Evolutionary conservation across 23 tunicate species (phyloP), one percentile per base, ranked within the genome.

Genomic region (Ciona savignyi): DNA sequence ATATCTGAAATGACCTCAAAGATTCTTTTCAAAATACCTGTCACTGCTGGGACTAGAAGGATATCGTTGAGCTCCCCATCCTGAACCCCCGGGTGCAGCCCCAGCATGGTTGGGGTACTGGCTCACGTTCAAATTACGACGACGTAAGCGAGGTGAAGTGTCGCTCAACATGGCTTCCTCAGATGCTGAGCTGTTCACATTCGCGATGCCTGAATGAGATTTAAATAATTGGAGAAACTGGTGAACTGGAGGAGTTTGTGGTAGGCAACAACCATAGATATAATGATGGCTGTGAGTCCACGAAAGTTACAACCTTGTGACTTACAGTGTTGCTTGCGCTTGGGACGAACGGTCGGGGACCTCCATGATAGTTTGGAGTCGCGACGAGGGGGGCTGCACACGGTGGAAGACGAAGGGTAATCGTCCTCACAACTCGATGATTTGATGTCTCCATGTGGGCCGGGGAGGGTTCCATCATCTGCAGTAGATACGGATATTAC

Each of bases 121-220:
- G 56, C 15, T 42, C 15, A 30, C 42, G 26, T 34, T 63, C 19
- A 76, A 34, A 74, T 75, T 72, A 4, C 84, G 78, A 23, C 97
- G 60, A 0, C 93, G 76, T 42, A 85, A 42, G 27, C 91, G 76
- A 4, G 97, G 97, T 31, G 91, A 84, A 9, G 91, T 85, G 76
- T 91, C 91, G 56, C 91, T 84, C 29, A 95, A 63, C 99, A 95
- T 95, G 25, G 99, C 99, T 71, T 95, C 99, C 68, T 95, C 99
- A 15, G 89, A 82, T 23, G 99, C 99, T 0, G 95, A 87, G 66
- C 95, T 86, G 72, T 95, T 95, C 77, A 95, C 99, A 61, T 84
- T 84, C n/a, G 97, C 68, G 6, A 91, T 31, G 61, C 97, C 97
- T 91, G 76, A 25, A 34, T n/a, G n/a, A n/a, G n/a, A n/a, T n/a